Percentiles rank a stretch among this genome's conserved stretches.
These are phyloP conservation scores for Euphonia xanthogaster DNA, from an alignment of 2,797 vertebrate genomes.

Conservation along the genomic window DNA sequence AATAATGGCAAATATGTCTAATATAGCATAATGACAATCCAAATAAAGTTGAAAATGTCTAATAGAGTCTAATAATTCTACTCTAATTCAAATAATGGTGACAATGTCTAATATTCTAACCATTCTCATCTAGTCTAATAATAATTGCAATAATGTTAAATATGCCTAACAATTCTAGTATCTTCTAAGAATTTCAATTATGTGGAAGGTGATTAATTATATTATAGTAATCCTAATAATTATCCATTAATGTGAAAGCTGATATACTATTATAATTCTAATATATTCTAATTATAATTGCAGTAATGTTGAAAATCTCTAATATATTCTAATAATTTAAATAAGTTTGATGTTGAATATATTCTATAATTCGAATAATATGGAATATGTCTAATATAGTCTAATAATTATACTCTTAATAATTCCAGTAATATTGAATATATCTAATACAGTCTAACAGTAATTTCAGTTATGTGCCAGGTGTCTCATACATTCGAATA, in stretches of 20 bases:
- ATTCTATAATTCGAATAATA: fast-evolving
- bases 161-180: not conserved
- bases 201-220: not conserved
- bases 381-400: not conserved
- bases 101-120: not conserved
- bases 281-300: not conserved
- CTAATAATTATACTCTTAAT: not conserved
- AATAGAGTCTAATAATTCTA: not conserved
- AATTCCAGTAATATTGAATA: not conserved
- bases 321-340: not conserved
- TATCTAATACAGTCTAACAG: not conserved
- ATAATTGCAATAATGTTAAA: not conserved
- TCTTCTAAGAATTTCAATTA: not conserved
- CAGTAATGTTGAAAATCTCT: not conserved
- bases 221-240: not conserved
- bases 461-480: not conserved
- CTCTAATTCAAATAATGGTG: not conserved
- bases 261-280: not conserved
- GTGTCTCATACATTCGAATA: not conserved
- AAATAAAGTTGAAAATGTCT: not conserved
- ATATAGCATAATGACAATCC: not conserved
- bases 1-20: not conserved
- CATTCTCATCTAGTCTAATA: not conserved
- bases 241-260: not conserved
- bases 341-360: not conserved